Evolutionary conservation across 1,140 invertebrate species (phyloP).

Genomic region (Laupala kohalensis): DNA sequence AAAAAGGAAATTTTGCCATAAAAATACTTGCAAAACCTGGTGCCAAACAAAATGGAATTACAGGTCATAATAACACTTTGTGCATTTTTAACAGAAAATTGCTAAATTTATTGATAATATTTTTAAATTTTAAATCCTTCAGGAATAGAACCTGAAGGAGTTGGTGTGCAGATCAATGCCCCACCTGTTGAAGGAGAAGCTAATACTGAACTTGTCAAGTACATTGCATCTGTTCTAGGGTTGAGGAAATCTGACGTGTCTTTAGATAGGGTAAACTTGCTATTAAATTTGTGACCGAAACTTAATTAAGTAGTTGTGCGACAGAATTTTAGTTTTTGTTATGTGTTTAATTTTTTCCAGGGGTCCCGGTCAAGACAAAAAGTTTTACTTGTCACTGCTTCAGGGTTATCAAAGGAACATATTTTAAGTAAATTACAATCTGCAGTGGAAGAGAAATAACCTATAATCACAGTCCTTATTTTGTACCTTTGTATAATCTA

Average conservation of each 20-base stretch:
- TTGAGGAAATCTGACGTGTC: constrained; percentile 53
- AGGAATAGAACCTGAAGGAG: constrained; percentile 34
- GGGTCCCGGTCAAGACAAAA: constrained; percentile 7
- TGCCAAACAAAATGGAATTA: constrained; percentile 55
- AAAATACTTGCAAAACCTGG: constrained; percentile 63
- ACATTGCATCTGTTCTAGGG: constrained; percentile 47
- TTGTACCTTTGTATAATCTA: too few relatives aligned
- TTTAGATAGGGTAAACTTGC: constrained; percentile 42
- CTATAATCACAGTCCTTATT: too few relatives aligned
- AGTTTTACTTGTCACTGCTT: not conserved
- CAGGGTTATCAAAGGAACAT: not conserved
- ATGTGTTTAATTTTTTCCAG: not conserved
- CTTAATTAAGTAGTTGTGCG: not conserved
- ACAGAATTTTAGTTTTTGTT: not conserved
- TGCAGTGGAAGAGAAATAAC: too few relatives aligned
- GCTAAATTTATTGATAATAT: constrained; percentile 3
- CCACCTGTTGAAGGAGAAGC: constrained; percentile 68
- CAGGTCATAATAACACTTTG: too few relatives aligned
- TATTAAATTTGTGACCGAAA: not conserved
- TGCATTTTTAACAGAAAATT: constrained; percentile 9
- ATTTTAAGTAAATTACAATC: not conserved
- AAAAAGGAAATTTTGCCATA: constrained; percentile 46
- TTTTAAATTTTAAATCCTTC: constrained; percentile 10
- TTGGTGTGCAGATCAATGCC: constrained; percentile 57
- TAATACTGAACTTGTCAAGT: constrained; percentile 60